Evolutionary conservation across 2,888 invertebrate species (phyloP), one percentile per base, ranked within the genome.

Genomic region (Heliconius sara): DNA sequence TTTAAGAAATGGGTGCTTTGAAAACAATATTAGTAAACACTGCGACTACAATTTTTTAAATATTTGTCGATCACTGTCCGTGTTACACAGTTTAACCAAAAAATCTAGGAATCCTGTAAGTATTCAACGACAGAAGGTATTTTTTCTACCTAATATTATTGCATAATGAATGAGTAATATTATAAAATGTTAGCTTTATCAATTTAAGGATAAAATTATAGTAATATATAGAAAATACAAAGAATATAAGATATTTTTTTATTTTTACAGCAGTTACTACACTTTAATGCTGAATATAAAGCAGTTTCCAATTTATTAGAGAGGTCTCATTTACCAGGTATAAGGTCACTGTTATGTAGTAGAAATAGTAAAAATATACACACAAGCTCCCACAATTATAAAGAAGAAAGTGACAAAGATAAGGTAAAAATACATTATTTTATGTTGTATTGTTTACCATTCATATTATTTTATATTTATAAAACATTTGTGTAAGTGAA

Each of bases 261-360:
- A 39, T 82, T 82, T 73, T 60, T 19, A 76, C 87, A 95, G 95
- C 85, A 88, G 86, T 83, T 91, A 34, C 85, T 84, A 30, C 85
- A 88, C 2, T 90, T 95, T 57, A 91, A 95, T 85, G 93, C 89
- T 76, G 96, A 97, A 89, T 96, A 95, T 84, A 93, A 93, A 85
- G 96, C 96, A 67, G 95, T 96, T n/a, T 94, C 94, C 86, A 88
- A 93, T 0, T 84, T 96, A 79, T 84, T 96, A 34, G 90, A 89
- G 68, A 91, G 96, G 78, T 96, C 96, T 10, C 95, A 95, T 79
- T 86, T 96, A 39, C 91, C 93, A 2, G 85, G 88, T 80, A 79
- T 94, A 16, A 87, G 87, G 80, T 85, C 91, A 67, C 80, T 95
- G 13, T 83, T 87, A 47, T 1, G 85, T 65, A 83, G 79, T 76